Base-by-base conservation (phyloP, 2,888 invertebrate species). In the Desoria tigrina region DNA sequence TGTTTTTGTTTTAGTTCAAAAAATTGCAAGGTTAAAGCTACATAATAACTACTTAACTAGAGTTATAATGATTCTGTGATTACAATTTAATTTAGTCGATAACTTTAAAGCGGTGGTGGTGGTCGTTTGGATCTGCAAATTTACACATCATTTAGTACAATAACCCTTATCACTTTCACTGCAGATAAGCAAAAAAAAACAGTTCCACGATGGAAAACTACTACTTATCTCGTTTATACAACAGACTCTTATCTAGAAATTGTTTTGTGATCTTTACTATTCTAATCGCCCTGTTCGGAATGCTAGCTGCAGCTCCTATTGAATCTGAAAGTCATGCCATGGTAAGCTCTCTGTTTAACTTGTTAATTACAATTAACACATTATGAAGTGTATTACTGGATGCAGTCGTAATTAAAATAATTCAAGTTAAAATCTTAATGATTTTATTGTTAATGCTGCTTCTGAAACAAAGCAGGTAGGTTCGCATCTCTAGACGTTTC, bases 311-410 rank as follows among this genome's bases (percentile, higher is more conserved):
- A 54, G 62, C 62, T n/a, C 66, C 66, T 24, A 54, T 62, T 24
- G 27, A 42, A 42, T 58, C 66, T 56, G 66, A 66, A 18, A 66
- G 58, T 21, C 61, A 61, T 28, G 66, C 62, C 45, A 66, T 66
- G 66, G 66, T 66, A 62, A 66, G 66, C 21, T 45, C n/a, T 45
- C 39, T 11, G 16, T 16, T 39, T 39, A 11, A 11, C 39, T 9
- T 9, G 39, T 39, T 39, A n/a, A 9, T 39, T 39, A 9, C 16
- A 11, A 11, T 39, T 39, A 9, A 16, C 16, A 9, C 16, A 39
- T 39, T 11, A 39, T 39, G 16, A 9, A 39, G 9, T 39, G 9
- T 39, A 11, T 39, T 11, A 39, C 39, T 16, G 16, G 39, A 11
- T 16, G 39, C 39, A 39, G 39, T 39, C 39, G 9, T 39, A 39